Conservation (phyloP, 1,140 invertebrate genomes). For the Drosophila virilis region DNA sequence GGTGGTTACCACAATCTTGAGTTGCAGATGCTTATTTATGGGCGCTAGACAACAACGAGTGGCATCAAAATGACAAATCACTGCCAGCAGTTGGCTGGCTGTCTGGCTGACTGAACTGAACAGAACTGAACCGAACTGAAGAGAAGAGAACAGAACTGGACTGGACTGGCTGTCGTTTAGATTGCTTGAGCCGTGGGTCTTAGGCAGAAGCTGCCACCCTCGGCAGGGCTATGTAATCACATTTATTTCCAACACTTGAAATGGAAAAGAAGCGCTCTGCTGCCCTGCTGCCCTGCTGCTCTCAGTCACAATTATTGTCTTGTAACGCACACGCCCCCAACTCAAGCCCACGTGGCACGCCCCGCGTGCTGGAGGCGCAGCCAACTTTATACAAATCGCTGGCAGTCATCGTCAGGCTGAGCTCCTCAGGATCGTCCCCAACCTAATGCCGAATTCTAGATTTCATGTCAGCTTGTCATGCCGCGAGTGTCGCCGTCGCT, state of each 20-base stretch:
- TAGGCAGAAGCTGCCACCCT: slow-evolving; percentile 10
- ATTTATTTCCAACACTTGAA: slow-evolving; percentile 77
- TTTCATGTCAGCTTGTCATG: slow-evolving; percentile 50
- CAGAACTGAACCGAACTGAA: slow-evolving; percentile 1
- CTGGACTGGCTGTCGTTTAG: neutral
- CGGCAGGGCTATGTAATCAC: slow-evolving; percentile 66
- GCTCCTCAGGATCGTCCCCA: slow-evolving; percentile 17
- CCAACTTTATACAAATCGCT: slow-evolving; percentile 73
- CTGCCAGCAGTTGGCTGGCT: slow-evolving; percentile 36
- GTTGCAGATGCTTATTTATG: slow-evolving; percentile 73
- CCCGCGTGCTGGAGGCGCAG: slow-evolving; percentile 1
- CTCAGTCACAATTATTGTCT: slow-evolving; percentile 69
- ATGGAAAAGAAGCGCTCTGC: slow-evolving; percentile 19
- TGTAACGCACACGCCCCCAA: slow-evolving; percentile 64
- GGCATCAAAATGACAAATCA: slow-evolving; percentile 71
- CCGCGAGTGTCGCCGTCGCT: slow-evolving; percentile 29
- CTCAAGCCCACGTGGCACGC: slow-evolving; percentile 31
- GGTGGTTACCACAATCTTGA: slow-evolving; percentile 14
- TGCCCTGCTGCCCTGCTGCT: neutral
- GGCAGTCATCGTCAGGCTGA: slow-evolving; percentile 21
- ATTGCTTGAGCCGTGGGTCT: slow-evolving; percentile 10
- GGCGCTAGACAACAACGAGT: slow-evolving; percentile 34
- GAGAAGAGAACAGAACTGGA: neutral
- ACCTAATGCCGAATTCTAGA: slow-evolving; percentile 11
- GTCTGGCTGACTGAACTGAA: neutral